Evolutionary conservation across 2,888 invertebrate genomes (phyloP), one percentile per base, ranked within the genome.

Genomic region (Eristalis pertinax): DNA sequence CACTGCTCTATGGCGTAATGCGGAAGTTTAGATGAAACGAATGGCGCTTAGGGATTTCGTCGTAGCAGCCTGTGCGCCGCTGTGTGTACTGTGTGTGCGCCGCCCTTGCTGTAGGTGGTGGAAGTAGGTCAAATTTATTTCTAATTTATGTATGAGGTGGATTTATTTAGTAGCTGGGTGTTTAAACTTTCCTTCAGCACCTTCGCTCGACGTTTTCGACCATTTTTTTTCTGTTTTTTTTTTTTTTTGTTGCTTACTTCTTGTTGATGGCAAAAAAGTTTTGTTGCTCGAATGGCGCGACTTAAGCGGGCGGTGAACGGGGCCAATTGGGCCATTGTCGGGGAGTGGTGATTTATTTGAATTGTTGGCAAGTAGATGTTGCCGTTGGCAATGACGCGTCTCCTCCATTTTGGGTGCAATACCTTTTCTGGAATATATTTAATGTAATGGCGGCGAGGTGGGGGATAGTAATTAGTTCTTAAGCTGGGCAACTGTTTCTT

Each of bases 61-160:
- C 26, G 50, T 81, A 13, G 29, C 19, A 50, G 19, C 50, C 50
- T 8, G n/a, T 8, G 19, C 8, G 8, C 19, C n/a, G n/a, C n/a
- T 35, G 35, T 35, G 35, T 35, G 35, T 35, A 2, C 43, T 19
- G 50, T 1, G 50, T 8, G 19, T 10, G 19, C 50, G 19, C 19
- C 8, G n/a, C 19, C 50, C 50, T 64, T 73, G 77, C 69, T 62
- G 70, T 69, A 68, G 76, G 65, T 73, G 87, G 75, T 79, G 76
- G 41, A 87, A 76, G 58, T 76, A 79, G 84, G 87, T 87, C 84
- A 79, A 79, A 80, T 87, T 84, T 80, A 76, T 79, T 76, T 73
- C 84, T 87, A 84, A 87, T 87, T 80, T 87, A 87, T 87, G 87
- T 68, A 87, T 69, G 83, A 73, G 84, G 79, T 84, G 68, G 84